phyloP scores from a whole-genome alignment of 2,888 invertebrate species.

The Ypsolopha scabrella region DNA sequence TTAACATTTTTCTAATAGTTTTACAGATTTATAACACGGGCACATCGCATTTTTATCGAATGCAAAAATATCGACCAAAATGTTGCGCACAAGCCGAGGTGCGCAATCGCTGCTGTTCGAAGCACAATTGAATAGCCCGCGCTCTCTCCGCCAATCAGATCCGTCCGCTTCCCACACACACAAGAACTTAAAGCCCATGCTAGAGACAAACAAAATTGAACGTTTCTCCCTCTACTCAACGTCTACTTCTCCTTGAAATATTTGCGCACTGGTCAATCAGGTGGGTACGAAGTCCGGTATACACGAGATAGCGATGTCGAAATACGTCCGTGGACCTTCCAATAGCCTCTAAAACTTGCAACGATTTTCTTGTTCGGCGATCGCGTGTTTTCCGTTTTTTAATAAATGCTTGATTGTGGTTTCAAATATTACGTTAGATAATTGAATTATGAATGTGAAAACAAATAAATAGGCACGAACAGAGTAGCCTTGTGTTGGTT shows the following conservation, averaged over 20 bases:
- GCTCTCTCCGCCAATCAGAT: conserved; percentile 38
- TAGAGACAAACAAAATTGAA: conserved; percentile 25
- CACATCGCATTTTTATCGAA: conserved; percentile 37
- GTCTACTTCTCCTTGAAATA: conserved; percentile 11
- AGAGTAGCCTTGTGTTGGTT: no score
- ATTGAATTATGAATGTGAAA: no score
- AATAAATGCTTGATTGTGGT: neutral
- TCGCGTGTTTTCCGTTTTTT: neutral
- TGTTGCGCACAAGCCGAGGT: conserved; percentile 28
- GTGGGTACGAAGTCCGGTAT: conserved; percentile 12
- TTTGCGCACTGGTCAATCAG: neutral
- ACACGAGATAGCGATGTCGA: conserved; percentile 36
- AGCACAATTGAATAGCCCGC: conserved; percentile 58
- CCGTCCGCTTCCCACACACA: conserved; percentile 30
- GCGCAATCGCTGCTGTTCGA: conserved; percentile 43
- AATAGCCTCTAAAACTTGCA: conserved; percentile 17
- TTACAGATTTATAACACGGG: conserved; percentile 17
- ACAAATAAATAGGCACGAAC: no score
- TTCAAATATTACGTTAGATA: neutral
- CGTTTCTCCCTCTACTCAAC: conserved; percentile 18
- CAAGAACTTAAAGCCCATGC: conserved; percentile 43
- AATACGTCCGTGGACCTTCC: conserved; percentile 35
- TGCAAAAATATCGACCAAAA: neutral
- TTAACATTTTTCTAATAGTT: conserved; percentile 14
- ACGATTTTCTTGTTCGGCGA: neutral